Base-by-base conservation (phyloP, 2,113 vertebrate species). In the Atlantisia rogersi region DNA sequence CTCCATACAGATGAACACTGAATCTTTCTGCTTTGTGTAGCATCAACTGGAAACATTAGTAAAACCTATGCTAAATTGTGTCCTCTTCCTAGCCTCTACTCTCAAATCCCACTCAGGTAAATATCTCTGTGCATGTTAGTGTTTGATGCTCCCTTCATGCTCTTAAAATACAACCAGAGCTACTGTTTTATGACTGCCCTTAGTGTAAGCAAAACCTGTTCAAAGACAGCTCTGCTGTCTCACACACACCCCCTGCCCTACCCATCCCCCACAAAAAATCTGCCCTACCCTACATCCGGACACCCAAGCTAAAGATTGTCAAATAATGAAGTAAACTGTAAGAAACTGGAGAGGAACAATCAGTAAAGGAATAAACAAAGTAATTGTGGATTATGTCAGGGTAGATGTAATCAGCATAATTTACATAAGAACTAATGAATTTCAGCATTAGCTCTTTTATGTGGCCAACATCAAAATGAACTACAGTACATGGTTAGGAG, bases 231-330 rank as follows among this genome's bases (percentile, higher is more conserved):
- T 11, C 18, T 60, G 20, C 4, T 18, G 17, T 42, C 20, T 82
- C 10, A 19, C 11, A 4, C 13, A 3, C 17, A 5, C 4, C 4
- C 7, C 6, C 4, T 7, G 5, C 3, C 11, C 15, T 7, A 8
- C 25, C 7, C 44, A 18, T 17, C 44, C 42, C 17, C 42, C 42
- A 6, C 44, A 63, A 21, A 56, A 37, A 7, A 3, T 2, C 6
- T 10, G 10, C 11, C 29, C 7, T 32, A 69, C 29, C 10, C 8
- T 53, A 60, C 17, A 39, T 26, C 59, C 13, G 63, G 40, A 39
- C 2, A 20, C 2, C 2, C 14, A 37, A 68, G 40, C 3, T 4
- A 42, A 73, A 76, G 16, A 18, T 10, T 60, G 44, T 73, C 29
- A 80, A 67, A 75, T 40, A 67, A n/a, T 32, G 12, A 8, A 48